Evolutionary conservation across 2,888 invertebrate genomes (phyloP).

Genomic region (Epinotia ramella): DNA sequence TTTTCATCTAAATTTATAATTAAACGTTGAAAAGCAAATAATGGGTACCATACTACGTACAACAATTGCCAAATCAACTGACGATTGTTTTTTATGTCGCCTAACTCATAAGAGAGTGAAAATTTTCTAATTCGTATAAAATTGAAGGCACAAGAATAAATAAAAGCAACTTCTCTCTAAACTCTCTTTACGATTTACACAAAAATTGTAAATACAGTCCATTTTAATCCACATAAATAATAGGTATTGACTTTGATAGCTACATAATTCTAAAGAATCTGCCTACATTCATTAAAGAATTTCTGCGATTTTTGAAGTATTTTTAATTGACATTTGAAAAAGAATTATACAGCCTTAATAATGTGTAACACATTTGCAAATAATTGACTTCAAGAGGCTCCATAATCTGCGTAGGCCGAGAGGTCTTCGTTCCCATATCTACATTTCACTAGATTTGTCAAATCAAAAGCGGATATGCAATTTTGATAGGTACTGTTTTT

Average conservation of each 20-base stretch:
- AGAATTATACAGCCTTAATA: constrained; percentile 32
- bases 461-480: constrained; percentile 35
- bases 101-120: constrained; percentile 16
- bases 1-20: constrained; percentile 47
- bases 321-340: constrained; percentile 41
- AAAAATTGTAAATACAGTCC: constrained; percentile 48
- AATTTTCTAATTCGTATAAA: constrained; percentile 36
- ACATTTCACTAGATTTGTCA: background rate
- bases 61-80: constrained; percentile 21
- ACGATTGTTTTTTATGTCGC: constrained; percentile 9
- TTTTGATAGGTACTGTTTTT: constrained; percentile 17
- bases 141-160: constrained; percentile 43
- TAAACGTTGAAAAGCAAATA: constrained; percentile 22
- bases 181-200: constrained; percentile 36
- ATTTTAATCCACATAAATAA: constrained; percentile 33
- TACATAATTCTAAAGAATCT: constrained; percentile 16
- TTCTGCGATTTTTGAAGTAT: constrained; percentile 8
- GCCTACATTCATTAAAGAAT: background rate
- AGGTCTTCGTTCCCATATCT: background rate
- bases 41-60: background rate
- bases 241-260: constrained; percentile 9
- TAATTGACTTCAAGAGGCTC: constrained; percentile 41
- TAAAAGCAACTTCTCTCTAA: constrained; percentile 12
- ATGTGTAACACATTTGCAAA: constrained; percentile 38
- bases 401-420: constrained; percentile 13